These are phyloP conservation scores for Pogonophryne albipinna DNA, from an alignment of 2,797 vertebrate species.

Conservation along the genomic window DNA sequence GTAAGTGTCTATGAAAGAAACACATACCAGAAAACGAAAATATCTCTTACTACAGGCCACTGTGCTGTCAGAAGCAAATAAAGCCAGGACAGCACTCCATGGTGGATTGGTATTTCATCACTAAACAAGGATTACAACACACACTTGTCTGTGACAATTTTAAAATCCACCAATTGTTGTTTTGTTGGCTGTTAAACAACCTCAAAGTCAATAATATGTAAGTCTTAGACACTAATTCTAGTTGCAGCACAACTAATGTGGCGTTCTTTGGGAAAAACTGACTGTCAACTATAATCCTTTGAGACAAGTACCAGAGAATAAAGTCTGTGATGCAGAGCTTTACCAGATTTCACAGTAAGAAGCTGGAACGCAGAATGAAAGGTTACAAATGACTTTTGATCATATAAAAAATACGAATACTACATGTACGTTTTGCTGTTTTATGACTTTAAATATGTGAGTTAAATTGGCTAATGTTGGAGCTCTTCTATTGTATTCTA, in stretches of 20 bases:
- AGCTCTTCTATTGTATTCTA: constrained; percentile 3
- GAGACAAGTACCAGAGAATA: constrained; percentile 27
- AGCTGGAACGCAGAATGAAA: constrained; percentile 19
- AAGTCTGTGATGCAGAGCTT: constrained; percentile 21
- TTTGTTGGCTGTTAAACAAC: constrained; percentile 4
- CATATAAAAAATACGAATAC: constrained; percentile 10
- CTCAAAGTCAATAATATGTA: background rate
- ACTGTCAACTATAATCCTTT: constrained; percentile 41
- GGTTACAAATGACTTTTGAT: constrained; percentile 22
- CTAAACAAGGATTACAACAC: background rate
- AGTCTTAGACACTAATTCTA: background rate
- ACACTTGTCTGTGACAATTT: background rate
- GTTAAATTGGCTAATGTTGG: constrained; percentile 3
- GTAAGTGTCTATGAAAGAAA: background rate
- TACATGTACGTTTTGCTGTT: background rate
- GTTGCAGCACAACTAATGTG: background rate
- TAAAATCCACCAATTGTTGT: constrained; percentile 1
- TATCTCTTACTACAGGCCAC: background rate
- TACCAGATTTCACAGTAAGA: background rate
- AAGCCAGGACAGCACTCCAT: background rate
- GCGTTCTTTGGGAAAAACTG: background rate
- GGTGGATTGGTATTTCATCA: background rate
- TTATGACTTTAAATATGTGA: constrained; percentile 9
- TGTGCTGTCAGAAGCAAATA: constrained; percentile 3
- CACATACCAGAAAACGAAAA: constrained; percentile 2